These are phyloP conservation scores for Theristicus caerulescens DNA, from an alignment of 2,113 vertebrate species.

Conservation along the genomic window DNA sequence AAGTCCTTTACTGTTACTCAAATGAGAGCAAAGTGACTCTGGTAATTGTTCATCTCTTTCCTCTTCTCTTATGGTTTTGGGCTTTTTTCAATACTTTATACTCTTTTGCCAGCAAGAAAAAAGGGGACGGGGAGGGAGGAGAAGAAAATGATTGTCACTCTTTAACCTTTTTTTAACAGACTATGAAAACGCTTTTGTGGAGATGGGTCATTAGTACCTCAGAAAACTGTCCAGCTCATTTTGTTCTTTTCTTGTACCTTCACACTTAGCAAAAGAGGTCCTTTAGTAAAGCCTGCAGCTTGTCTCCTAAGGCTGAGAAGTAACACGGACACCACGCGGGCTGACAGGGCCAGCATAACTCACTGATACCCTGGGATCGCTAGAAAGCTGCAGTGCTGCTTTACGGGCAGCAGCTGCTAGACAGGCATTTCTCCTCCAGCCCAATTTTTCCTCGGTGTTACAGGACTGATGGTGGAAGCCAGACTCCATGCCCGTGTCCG, in stretches of 20 bases:
- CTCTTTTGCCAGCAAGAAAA: background rate
- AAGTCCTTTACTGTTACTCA: background rate
- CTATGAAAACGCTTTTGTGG: background rate
- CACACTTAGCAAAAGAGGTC: background rate
- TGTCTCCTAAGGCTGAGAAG: background rate
- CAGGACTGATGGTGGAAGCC: background rate
- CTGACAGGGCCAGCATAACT: background rate
- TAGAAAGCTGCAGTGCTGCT: background rate
- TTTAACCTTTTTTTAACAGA: background rate
- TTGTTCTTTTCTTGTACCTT: background rate
- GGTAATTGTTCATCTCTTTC: background rate
- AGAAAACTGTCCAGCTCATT: background rate
- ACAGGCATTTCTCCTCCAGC: background rate
- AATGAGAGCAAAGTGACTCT: background rate
- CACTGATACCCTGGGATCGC: background rate
- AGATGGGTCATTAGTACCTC: background rate
- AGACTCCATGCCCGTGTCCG: rapidly evolving
- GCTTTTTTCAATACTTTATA: background rate
- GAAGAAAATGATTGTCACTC: background rate
- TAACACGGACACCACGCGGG: background rate
- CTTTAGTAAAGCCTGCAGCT: background rate
- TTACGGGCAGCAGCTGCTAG: background rate
- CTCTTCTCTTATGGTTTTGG: background rate
- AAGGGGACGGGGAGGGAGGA: background rate
- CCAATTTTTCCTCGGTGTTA: rapidly evolving